Evolutionary conservation across 2,888 invertebrate genomes (phyloP).

Genomic region (Pristionchus exspectatus): DNA sequence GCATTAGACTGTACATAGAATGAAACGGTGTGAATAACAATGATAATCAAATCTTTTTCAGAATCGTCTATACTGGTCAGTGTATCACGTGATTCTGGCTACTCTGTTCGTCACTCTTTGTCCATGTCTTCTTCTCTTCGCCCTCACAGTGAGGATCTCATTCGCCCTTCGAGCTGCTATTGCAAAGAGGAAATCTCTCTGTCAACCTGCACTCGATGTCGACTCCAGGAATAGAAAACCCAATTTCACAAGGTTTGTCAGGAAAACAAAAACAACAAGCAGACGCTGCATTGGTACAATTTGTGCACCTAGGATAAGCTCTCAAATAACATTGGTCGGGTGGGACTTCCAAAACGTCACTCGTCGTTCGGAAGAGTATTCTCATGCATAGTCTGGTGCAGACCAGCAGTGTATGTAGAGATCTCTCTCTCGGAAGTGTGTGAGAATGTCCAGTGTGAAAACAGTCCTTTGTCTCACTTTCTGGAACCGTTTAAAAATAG

Average conservation of each 20-base stretch:
- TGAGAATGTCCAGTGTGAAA: background rate
- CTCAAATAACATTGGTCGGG: no score
- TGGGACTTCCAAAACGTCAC: no score
- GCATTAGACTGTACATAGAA: no score
- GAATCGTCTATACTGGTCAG: constrained; percentile 74
- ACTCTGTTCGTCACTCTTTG: constrained; percentile 74
- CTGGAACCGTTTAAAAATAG: background rate
- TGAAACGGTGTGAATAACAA: background rate
- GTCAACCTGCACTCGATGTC: constrained; percentile 68
- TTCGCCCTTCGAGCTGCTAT: constrained; percentile 62
- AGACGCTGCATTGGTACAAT: background rate
- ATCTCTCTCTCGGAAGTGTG: background rate
- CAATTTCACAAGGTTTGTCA: constrained; percentile 31
- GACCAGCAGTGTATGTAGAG: background rate
- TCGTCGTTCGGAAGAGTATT: no score
- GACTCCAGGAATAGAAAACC: constrained; percentile 61
- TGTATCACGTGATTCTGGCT: constrained; percentile 75
- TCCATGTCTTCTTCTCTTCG: constrained; percentile 75
- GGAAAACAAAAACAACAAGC: background rate
- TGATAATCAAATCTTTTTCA: constrained; percentile 58
- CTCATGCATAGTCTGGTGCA: background rate
- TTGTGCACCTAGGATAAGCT: no score
- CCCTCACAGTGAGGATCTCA: constrained; percentile 66
- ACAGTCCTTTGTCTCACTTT: background rate
- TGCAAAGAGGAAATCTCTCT: constrained; percentile 67